Percentiles rank a stretch among this genome's conserved stretches.
Conservation (phyloP, 2,888 invertebrate genomes). For the Neocrepidodera transversa region DNA sequence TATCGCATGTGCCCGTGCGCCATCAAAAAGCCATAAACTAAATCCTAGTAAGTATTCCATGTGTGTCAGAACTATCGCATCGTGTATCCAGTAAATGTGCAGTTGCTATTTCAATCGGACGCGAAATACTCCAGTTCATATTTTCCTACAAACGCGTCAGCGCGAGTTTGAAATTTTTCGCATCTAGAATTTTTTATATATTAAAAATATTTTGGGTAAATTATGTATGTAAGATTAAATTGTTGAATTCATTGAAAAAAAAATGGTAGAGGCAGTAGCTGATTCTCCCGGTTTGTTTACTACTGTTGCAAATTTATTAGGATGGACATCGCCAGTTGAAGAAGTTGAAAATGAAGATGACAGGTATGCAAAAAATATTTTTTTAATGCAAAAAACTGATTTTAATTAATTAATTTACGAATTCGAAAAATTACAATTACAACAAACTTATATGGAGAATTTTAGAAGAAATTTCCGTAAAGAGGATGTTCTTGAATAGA, state of each 20-base stretch:
- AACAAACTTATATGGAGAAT: too few relatives aligned
- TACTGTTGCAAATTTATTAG: constrained; percentile 51
- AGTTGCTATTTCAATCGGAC: background rate
- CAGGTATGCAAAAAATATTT: constrained; percentile 44
- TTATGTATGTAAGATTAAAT: too few relatives aligned
- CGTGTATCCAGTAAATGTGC: background rate
- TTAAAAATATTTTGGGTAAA: too few relatives aligned
- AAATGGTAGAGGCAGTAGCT: constrained; percentile 42
- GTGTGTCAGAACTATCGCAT: background rate
- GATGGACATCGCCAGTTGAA: constrained; percentile 44
- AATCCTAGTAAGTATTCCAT: background rate
- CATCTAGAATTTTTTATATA: too few relatives aligned
- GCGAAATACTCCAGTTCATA: background rate
- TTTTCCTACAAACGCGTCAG: background rate
- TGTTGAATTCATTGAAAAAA: too few relatives aligned
- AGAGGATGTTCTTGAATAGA: too few relatives aligned
- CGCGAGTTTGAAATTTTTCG: background rate
- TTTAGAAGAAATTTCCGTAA: too few relatives aligned
- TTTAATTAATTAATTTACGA: too few relatives aligned
- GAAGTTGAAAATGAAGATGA: constrained; percentile 51
- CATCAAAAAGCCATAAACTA: constrained; percentile 2
- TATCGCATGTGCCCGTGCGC: background rate
- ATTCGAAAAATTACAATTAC: too few relatives aligned
- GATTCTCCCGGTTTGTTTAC: constrained; percentile 50
- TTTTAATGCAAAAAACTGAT: too few relatives aligned